Evolutionary conservation across 2,888 invertebrate species (phyloP).

Genomic region (Drosophila meridionalis): DNA sequence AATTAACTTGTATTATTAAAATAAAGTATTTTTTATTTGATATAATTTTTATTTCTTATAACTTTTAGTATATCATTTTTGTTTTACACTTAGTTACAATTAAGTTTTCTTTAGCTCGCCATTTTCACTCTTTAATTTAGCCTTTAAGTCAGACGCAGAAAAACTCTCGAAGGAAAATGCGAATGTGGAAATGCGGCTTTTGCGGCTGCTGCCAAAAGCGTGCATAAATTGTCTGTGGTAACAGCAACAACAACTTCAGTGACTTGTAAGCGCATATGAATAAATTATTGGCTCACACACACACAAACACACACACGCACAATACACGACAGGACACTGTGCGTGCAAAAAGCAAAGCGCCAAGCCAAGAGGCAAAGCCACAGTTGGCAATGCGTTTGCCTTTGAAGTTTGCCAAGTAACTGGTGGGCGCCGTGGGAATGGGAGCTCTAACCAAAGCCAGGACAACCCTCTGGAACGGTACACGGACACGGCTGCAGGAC

Average conservation of each 20-base stretch:
- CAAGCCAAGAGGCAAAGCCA: slow-evolving; percentile 44
- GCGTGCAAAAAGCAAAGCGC: slow-evolving; percentile 73
- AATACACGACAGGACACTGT: slow-evolving; percentile 51
- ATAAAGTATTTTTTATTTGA: too few species aligned
- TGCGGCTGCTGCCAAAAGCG: slow-evolving; percentile 63
- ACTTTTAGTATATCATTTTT: not conserved
- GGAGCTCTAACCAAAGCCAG: slow-evolving; percentile 18
- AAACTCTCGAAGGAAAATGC: slow-evolving; percentile 45
- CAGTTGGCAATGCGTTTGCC: slow-evolving; percentile 64
- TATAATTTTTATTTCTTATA: too few species aligned
- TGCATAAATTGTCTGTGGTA: slow-evolving; percentile 85
- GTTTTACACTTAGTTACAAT: not conserved
- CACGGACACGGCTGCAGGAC: slow-evolving; percentile 25
- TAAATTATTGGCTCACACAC: slow-evolving; percentile 82
- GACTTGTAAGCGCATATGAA: slow-evolving; percentile 85
- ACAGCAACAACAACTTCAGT: slow-evolving; percentile 76
- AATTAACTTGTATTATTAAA: too few species aligned
- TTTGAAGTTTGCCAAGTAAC: slow-evolving; percentile 60
- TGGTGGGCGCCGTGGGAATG: slow-evolving; percentile 7
- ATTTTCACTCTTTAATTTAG: slow-evolving; percentile 33
- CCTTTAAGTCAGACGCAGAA: slow-evolving; percentile 45
- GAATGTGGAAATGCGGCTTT: slow-evolving; percentile 43
- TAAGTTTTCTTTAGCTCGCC: not conserved
- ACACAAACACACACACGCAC: slow-evolving; percentile 31
- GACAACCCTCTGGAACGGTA: slow-evolving; percentile 47